Evolutionary conservation across 37 sponge, comb jelly and placozoan genomes (phyloP).

Genomic region (Mnemiopsis leidyi): DNA sequence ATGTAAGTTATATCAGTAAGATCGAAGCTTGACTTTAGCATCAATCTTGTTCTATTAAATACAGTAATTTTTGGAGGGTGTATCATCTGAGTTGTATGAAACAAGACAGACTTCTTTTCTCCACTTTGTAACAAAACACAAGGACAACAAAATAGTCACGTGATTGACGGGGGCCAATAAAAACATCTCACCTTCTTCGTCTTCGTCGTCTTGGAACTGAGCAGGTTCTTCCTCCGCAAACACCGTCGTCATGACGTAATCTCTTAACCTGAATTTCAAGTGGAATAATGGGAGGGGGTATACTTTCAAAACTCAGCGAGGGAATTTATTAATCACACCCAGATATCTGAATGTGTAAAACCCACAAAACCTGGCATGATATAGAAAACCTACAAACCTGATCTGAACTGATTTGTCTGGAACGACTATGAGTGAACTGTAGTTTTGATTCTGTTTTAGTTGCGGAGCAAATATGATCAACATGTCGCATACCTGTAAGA

Average conservation of each 20-base stretch:
- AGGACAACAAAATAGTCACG: neutral
- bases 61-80: slow-evolving; percentile 23
- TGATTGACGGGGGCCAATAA: neutral
- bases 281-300: slow-evolving; percentile 17
- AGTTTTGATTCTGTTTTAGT: slow-evolving; percentile 67
- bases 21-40: neutral
- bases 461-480: slow-evolving; percentile 77
- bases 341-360: no score
- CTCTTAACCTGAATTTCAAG: slow-evolving; percentile 70
- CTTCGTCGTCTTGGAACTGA: slow-evolving; percentile 68
- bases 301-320: no score
- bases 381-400: slow-evolving; percentile 34
- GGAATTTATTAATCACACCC: no score
- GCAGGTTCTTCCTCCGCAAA: slow-evolving; percentile 70
- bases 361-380: no score
- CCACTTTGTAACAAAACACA: neutral
- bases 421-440: slow-evolving; percentile 49
- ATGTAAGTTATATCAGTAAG: neutral
- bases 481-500: slow-evolving; percentile 74
- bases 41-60: slow-evolving; percentile 2
- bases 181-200: slow-evolving; percentile 66
- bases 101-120: slow-evolving; percentile 3
- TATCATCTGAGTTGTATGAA: slow-evolving; percentile 14
- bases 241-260: slow-evolving; percentile 74
- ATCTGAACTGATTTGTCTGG: slow-evolving; percentile 63